These are phyloP conservation scores for Sarcophaga carnaria DNA, from an alignment of 2,888 invertebrate species.

Conservation along the genomic window DNA sequence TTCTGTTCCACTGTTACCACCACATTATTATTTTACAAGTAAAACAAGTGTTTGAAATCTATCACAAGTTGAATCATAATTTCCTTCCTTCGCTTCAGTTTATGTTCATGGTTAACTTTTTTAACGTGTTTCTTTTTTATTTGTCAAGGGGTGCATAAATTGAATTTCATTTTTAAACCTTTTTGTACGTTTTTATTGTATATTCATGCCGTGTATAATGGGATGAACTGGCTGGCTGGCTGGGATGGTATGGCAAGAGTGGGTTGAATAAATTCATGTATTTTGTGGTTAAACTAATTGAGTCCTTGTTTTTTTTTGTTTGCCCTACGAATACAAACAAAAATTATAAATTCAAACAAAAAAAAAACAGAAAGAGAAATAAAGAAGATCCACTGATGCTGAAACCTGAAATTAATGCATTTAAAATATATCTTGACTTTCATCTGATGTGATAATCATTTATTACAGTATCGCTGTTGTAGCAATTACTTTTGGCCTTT, in stretches of 20 bases:
- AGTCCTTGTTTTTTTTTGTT: constrained; percentile 75
- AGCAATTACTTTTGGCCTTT: background rate
- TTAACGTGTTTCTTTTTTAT: constrained; percentile 44
- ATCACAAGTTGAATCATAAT: constrained; percentile 7
- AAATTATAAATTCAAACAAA: constrained; percentile 51
- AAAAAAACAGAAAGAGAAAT: constrained; percentile 69
- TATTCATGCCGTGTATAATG: constrained; percentile 44
- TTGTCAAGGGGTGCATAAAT: constrained; percentile 81
- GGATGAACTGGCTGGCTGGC: background rate
- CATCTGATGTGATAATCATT: background rate
- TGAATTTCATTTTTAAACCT: constrained; percentile 78
- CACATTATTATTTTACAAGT: background rate
- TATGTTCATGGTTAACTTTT: constrained; percentile 9
- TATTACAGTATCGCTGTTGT: constrained; percentile 3
- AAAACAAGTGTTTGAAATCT: constrained; percentile 32
- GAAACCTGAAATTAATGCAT: constrained; percentile 36
- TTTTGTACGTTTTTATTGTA: constrained; percentile 74
- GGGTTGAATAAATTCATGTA: constrained; percentile 63
- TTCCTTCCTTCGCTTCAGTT: constrained; percentile 22
- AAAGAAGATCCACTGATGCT: constrained; percentile 61
- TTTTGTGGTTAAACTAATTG: constrained; percentile 82
- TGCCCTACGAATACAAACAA: constrained; percentile 69
- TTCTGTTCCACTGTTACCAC: constrained; percentile 19
- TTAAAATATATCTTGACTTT: constrained; percentile 14
- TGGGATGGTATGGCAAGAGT: constrained; percentile 2